Evolutionary conservation across 2,888 invertebrate species (phyloP), one percentile per base, ranked within the genome.

Genomic region (Patella caerulea): DNA sequence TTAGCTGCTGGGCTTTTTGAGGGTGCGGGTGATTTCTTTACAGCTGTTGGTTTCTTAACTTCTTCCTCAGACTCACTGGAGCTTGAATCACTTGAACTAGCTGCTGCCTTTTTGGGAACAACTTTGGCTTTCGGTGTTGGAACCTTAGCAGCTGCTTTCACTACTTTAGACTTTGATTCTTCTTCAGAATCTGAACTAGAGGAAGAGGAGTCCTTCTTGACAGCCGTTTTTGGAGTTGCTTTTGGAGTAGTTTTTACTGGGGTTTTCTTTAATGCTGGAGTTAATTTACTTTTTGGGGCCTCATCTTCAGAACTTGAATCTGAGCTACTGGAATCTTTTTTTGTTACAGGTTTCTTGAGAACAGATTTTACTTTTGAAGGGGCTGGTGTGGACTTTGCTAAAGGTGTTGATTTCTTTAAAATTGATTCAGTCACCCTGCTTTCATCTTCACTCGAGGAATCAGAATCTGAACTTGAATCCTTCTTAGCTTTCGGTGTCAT

Each of bases 51-150:
- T n/a, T 76, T 73, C n/a, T 78, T 76, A 17, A 77, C 78, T 65
- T 86, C 86, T 14, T 84, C 83, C 82, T 84, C 85, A 19, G 84
- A 83, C 71, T 85, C 85, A 53, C 71, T 74, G 52, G 59, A 29
- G 15, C 70, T 74, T n/a, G 52, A 45, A n/a, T 17, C 72, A 19
- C 86, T 84, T 74, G 85, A 85, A 34, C 79, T 79, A 14, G 72
- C 70, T 14, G 72, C 70, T 53, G 69, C 54, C 45, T 76, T 78
- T 70, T 75, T 73, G 19, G 15, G 15, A 15, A 52, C 45, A 11
- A n/a, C 71, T 75, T 74, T 72, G 55, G 70, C 65, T 65, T 77
- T 78, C 2, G 73, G 70, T n/a, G 78, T 45, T 52, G 75, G 70
- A 15, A 52, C 56, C 56, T 54, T 56, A 19, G 29, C 71, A 45